Percentiles rank a stretch among this genome's conserved stretches.
phyloP scores from a whole-genome alignment of 2,113 vertebrate genomes.

The Oxygymnocypris stewartii region DNA sequence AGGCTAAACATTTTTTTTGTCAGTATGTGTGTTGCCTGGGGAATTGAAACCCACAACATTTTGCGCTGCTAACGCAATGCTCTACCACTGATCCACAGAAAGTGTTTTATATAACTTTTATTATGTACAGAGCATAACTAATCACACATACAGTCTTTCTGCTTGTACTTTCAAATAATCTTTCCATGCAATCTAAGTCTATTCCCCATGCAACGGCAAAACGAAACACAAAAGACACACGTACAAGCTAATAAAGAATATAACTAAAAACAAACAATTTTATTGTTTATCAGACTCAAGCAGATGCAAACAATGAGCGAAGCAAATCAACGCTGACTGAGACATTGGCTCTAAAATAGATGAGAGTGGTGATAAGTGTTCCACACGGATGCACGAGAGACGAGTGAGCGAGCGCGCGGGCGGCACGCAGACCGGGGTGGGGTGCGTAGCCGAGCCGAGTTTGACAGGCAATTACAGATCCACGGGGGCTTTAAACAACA shows the following conservation, averaged over 20 bases:
- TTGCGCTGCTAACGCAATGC: too few species aligned
- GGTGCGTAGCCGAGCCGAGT: conserved; percentile 53
- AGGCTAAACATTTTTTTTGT: too few species aligned
- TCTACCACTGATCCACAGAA: too few species aligned
- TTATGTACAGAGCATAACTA: background rate
- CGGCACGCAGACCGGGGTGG: conserved; percentile 48
- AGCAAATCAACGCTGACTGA: conserved; percentile 54
- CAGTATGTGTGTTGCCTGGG: too few species aligned
- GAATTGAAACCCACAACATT: too few species aligned
- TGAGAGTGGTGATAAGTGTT: conserved; percentile 58
- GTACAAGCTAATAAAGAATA: conserved; percentile 31
- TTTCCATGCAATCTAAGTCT: conserved; percentile 4
- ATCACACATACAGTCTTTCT: background rate
- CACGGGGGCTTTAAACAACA: conserved; percentile 65
- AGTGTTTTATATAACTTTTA: background rate
- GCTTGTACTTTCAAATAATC: conserved; percentile 9
- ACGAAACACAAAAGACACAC: background rate
- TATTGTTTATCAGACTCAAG: conserved; percentile 43
- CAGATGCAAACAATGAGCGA: conserved; percentile 49
- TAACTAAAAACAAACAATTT: conserved; percentile 40
- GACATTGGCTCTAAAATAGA: conserved; percentile 57
- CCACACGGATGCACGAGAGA: conserved; percentile 53
- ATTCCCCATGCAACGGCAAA: conserved; percentile 24
- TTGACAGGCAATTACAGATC: conserved; percentile 69
- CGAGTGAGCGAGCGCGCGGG: conserved; percentile 21